phyloP scores from a whole-genome alignment of 2,797 vertebrate species.

The Geotrypetes seraphini region DNA sequence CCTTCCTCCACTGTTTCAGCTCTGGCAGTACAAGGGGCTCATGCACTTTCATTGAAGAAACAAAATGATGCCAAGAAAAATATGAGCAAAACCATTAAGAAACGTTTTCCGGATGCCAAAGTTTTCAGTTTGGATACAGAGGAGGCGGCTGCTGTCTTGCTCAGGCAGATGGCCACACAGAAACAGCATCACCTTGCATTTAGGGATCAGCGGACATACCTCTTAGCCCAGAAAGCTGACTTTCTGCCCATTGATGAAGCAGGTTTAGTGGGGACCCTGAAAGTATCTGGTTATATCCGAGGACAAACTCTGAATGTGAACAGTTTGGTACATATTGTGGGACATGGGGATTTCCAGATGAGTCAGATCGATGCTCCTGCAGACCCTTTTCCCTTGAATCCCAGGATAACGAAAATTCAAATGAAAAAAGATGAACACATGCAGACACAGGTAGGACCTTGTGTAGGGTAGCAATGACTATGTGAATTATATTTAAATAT shows the following conservation, averaged over 20 bases:
- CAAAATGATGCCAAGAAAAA: slow-evolving; percentile 66
- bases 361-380: slow-evolving; percentile 75
- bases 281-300: slow-evolving; percentile 82
- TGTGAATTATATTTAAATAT: too few relatives aligned
- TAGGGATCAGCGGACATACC: slow-evolving; percentile 73
- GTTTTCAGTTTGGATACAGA: slow-evolving; percentile 71
- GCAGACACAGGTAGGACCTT: slow-evolving; percentile 58
- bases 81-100: slow-evolving; percentile 66
- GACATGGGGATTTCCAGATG: slow-evolving; percentile 90
- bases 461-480: too few relatives aligned
- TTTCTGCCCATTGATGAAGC: slow-evolving; percentile 53
- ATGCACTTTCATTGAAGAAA: slow-evolving; percentile 73
- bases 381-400: slow-evolving; percentile 72
- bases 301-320: slow-evolving; percentile 70
- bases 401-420: slow-evolving; percentile 30
- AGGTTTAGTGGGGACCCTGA: slow-evolving; percentile 70
- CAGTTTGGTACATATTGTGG: slow-evolving; percentile 79
- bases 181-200: slow-evolving; percentile 77
- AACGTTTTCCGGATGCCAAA: slow-evolving; percentile 75
- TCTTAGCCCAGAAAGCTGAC: slow-evolving; percentile 63
- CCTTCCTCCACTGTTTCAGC: slow-evolving; percentile 33
- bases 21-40: slow-evolving; percentile 73
- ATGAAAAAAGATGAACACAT: slow-evolving; percentile 50
- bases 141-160: slow-evolving; percentile 68
- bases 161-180: slow-evolving; percentile 77